Percentiles rank a stretch among this genome's conserved stretches.
Conservation (phyloP, 2,888 invertebrate genomes). For the Aspidapion aeneum region DNA sequence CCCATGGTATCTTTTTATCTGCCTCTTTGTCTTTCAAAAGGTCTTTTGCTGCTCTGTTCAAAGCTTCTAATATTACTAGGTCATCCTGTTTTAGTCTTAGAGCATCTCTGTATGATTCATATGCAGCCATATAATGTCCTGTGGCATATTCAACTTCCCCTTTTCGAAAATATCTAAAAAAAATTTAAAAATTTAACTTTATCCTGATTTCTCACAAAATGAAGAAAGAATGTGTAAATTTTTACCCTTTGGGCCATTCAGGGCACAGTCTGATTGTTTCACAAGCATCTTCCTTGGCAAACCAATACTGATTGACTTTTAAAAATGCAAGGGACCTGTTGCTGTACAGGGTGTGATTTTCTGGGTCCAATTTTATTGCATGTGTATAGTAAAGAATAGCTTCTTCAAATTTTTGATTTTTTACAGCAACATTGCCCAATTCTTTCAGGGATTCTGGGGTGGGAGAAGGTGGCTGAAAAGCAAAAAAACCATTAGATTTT, state of each 20-base stretch:
- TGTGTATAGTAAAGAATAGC: constrained; percentile 77
- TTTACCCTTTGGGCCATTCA: constrained; percentile 64
- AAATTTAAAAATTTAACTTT: constrained; percentile 5
- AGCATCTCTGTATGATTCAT: constrained; percentile 65
- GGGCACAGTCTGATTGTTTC: constrained; percentile 71
- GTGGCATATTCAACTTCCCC: constrained; percentile 66
- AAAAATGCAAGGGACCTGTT: constrained; percentile 79
- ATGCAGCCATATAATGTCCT: constrained; percentile 62
- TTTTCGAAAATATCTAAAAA: constrained; percentile 23
- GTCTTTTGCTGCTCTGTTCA: constrained; percentile 56
- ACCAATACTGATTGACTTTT: constrained; percentile 71
- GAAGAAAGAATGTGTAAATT: no score
- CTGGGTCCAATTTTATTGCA: constrained; percentile 70
- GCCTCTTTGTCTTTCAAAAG: constrained; percentile 60
- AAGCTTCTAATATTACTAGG: constrained; percentile 58
- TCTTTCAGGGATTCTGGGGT: constrained; percentile 61
- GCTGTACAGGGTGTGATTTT: constrained; percentile 69
- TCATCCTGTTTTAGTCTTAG: constrained; percentile 65
- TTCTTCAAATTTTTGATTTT: constrained; percentile 67
- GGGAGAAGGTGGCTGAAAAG: not conserved
- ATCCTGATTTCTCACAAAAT: not conserved
- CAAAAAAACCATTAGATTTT: no score
- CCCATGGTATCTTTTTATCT: constrained; percentile 70
- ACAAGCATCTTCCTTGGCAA: constrained; percentile 74
- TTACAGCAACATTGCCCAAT: constrained; percentile 73